Base-by-base conservation (phyloP, 2,113 vertebrate species). In the Xiphias gladius region DNA sequence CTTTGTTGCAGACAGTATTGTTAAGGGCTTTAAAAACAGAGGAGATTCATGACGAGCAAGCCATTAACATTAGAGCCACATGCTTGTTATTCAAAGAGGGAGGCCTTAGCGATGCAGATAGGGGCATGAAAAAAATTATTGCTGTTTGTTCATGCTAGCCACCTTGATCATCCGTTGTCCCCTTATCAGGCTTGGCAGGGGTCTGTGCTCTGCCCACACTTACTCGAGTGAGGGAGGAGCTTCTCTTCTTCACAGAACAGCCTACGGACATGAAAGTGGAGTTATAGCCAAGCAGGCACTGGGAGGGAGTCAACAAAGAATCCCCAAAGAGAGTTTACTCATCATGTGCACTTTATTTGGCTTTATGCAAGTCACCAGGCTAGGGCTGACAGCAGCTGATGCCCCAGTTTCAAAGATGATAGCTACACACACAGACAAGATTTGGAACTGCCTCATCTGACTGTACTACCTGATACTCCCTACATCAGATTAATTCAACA, bases 221-320 rank as follows among this genome's bases (percentile, higher is more conserved):
- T 91, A 95, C 95, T 94, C 96, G 97, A 90, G 80, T 96, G 86
- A 98, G 94, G 86, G 97, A 97, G 66, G 96, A 96, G 88, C 96
- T 98, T 94, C 96, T 96, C 92, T 94, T 97, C 95, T 95, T 96
- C 93, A 95, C 82, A 80, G 88, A 73, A 92, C 87, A 95, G 91
- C 96, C 97, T 99, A 95, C 78, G 91, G 91, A 97, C 86, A 94
- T 82, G 88, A 92, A 65, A 92, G 79, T 70, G 88, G 64, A 75
- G 73, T 95, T 94, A 94, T 7, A 90, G 79, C 86, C 75, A 72
- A 85, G 63, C 37, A 73, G 78, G 75, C 73, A 79, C 80, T 55
- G 35, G 76, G 73, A 77, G 46, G 67, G 64, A 73, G 67, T 74
- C 65, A 75, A 82, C 57, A 82, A 89, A 80, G 84, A 89, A 85